A percentile compares a stretch with the other conserved stretches of the same genome.
phyloP scores from a whole-genome alignment of 37 sponge, comb jelly and placozoan genomes.

The Ephydatia muelleri region DNA sequence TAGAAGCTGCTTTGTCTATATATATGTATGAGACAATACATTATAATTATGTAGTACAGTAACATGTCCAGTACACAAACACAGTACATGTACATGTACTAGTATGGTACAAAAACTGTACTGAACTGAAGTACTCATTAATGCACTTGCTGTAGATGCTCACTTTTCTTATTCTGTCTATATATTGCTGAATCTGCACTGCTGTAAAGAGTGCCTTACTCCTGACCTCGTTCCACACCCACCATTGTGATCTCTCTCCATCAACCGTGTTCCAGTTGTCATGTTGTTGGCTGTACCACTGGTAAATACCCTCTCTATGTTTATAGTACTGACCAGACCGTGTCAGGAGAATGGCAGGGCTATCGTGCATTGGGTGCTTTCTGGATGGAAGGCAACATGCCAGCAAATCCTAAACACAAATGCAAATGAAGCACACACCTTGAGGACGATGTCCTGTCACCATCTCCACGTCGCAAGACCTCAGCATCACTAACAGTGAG shows the following conservation, averaged over 20 bases:
- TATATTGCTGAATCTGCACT: conserved; percentile 60
- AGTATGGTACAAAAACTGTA: neutral
- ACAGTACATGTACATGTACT: neutral
- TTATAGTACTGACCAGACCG: conserved; percentile 55
- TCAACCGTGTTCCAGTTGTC: conserved; percentile 81
- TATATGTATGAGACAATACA: neutral
- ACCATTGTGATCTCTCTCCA: conserved; percentile 83
- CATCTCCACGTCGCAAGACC: conserved; percentile 59
- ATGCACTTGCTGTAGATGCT: neutral
- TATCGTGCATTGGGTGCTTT: conserved; percentile 85
- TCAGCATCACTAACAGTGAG: conserved; percentile 68
- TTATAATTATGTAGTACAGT: neutral
- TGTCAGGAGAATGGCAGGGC: conserved; percentile 42
- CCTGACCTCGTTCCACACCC: conserved; percentile 57
- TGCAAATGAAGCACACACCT: conserved; percentile 21
- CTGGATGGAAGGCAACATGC: conserved; percentile 13
- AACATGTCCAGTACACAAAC: neutral
- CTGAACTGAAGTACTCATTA: neutral
- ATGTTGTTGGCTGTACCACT: conserved; percentile 76
- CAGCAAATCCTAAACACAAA: neutral
- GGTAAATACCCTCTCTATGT: conserved; percentile 58
- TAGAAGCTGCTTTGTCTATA: conserved; percentile 85
- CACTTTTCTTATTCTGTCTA: conserved; percentile 28
- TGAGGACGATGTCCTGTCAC: conserved; percentile 38
- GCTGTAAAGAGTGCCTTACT: conserved; percentile 51